A percentile compares a stretch with the other conserved stretches of the same genome.
phyloP scores from a whole-genome alignment of 2,797 vertebrate species.

The Lycodopsis pacificus region DNA sequence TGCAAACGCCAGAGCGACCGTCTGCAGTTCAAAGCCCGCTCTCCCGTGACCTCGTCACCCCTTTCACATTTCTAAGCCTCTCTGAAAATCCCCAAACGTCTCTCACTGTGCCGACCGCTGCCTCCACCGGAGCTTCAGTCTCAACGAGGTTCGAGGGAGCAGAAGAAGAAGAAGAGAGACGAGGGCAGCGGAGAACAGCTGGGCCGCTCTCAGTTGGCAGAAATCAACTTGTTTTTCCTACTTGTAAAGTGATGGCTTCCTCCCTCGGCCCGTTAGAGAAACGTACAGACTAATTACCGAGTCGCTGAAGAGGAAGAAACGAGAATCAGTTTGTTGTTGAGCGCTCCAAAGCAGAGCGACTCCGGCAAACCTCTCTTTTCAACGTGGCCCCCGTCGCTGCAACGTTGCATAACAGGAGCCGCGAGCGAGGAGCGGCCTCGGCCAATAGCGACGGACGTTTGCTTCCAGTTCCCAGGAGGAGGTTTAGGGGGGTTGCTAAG shows the following conservation, averaged over 20 bases:
- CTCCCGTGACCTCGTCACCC: conserved; percentile 45
- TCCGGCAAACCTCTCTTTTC: conserved; percentile 47
- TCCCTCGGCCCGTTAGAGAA: conserved; percentile 12
- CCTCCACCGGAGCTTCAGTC: not conserved
- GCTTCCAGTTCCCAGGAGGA: conserved; percentile 65
- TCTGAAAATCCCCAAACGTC: conserved; percentile 43
- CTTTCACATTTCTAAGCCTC: conserved; percentile 46
- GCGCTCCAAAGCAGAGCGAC: not conserved
- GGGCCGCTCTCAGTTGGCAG: conserved; percentile 31
- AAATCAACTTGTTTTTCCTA: conserved; percentile 3
- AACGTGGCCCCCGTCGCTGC: conserved; percentile 31
- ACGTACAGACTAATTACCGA: conserved; percentile 42
- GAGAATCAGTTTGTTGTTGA: conserved; percentile 12
- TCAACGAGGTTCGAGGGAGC: not conserved
- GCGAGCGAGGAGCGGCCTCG: conserved; percentile 41
- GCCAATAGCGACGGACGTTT: conserved; percentile 51
- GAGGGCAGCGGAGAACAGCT: conserved; percentile 32
- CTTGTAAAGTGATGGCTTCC: conserved; percentile 39
- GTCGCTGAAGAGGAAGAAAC: conserved; percentile 15
- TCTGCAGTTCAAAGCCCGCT: conserved; percentile 44
- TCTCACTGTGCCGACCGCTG: not conserved
- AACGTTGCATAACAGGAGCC: conserved; percentile 72
- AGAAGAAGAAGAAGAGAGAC: not conserved
- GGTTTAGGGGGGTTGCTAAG: conserved; percentile 71
- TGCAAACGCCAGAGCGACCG: conserved; percentile 25